phyloP scores from a whole-genome alignment of 1,140 invertebrate species.

The Pseudomyrmex cubaensis region DNA sequence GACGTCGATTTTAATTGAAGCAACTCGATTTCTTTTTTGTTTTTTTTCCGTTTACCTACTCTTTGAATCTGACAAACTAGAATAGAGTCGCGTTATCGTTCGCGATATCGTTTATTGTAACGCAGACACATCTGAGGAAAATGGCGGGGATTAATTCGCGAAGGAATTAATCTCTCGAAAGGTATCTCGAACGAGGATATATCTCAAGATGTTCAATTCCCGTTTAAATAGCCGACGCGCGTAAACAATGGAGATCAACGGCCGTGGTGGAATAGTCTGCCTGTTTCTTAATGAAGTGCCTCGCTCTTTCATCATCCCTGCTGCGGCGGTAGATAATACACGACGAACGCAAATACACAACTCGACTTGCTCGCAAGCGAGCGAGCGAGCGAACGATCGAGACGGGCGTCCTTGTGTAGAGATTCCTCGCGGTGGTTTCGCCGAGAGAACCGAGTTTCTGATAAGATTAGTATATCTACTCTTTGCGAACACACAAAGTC shows the following conservation, averaged over 20 bases:
- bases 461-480: slow-evolving; percentile 37
- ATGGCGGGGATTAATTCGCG: not conserved
- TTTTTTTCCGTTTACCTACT: too few relatives aligned
- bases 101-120: not conserved
- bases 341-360: slow-evolving; percentile 44
- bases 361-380: slow-evolving; percentile 1
- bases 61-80: too few relatives aligned
- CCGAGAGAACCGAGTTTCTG: not conserved
- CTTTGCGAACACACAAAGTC: not conserved
- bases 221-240: slow-evolving; percentile 30
- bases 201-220: slow-evolving; percentile 50
- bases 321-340: slow-evolving; percentile 45
- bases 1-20: too few relatives aligned
- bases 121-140: not conserved
- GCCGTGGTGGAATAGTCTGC: slow-evolving; percentile 27
- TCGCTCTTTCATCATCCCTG: slow-evolving; percentile 55
- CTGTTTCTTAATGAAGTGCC: slow-evolving; percentile 55
- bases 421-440: slow-evolving; percentile 11
- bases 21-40: too few relatives aligned
- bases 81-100: too few relatives aligned
- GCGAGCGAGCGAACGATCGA: slow-evolving; percentile 17
- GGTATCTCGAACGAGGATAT: not conserved
- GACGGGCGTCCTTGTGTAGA: slow-evolving; percentile 29
- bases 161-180: slow-evolving; percentile 6
- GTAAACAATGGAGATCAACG: slow-evolving; percentile 57